phyloP scores from a whole-genome alignment of 2,888 invertebrate species.

The Physocephala rufipes region DNA sequence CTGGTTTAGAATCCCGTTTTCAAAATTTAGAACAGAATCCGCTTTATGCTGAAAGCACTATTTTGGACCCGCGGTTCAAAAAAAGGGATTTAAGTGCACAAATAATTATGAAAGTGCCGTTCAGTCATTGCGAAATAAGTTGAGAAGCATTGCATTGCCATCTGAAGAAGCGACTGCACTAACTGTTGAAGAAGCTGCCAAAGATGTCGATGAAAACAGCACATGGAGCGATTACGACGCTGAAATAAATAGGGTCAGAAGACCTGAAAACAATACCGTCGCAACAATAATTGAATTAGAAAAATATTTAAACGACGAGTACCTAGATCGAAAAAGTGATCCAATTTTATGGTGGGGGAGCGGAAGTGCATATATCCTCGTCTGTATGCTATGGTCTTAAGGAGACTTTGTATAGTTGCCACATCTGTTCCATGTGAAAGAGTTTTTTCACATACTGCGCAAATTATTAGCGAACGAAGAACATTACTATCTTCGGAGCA shows the following conservation, averaged over 20 bases:
- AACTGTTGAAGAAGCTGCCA: not conserved
- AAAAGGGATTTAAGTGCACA: not conserved
- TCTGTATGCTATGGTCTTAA: no score
- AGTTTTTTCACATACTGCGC: no score
- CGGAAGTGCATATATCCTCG: no score
- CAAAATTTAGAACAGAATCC: not conserved
- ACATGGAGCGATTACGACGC: no score
- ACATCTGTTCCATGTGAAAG: no score
- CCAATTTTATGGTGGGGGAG: no score
- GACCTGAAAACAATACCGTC: constrained; percentile 1
- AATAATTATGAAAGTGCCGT: not conserved
- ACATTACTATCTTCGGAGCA: no score
- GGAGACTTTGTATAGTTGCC: no score
- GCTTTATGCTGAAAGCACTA: constrained; percentile 29
- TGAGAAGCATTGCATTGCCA: not conserved
- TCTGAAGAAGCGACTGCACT: not conserved
- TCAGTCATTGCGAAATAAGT: not conserved
- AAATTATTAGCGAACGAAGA: no score
- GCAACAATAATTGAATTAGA: not conserved
- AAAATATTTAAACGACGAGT: constrained; percentile 6
- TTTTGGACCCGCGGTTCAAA: constrained; percentile 34
- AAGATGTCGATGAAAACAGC: not conserved
- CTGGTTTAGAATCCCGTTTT: no score
- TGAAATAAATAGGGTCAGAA: no score
- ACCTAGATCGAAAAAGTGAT: no score